Evolutionary conservation across 2,113 vertebrate genomes (phyloP).

Genomic region (Alligator sinensis): DNA sequence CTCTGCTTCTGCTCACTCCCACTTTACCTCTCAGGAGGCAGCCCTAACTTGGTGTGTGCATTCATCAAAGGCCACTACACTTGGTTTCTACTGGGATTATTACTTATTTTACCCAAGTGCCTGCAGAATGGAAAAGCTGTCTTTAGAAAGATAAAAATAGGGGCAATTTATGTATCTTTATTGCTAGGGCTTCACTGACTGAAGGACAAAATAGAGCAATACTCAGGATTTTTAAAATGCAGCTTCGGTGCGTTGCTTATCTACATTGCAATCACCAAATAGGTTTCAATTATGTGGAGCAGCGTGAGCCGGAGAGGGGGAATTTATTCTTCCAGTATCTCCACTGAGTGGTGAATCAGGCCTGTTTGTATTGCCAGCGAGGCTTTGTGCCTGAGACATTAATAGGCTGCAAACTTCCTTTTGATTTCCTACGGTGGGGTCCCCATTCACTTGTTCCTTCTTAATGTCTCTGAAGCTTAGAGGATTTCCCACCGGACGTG

Average conservation of each 20-base stretch:
- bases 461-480: constrained; percentile 1
- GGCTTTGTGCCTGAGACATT: neutral
- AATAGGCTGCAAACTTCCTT: neutral
- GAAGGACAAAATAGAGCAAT: neutral
- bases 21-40: neutral
- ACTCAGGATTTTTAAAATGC: constrained; percentile 8
- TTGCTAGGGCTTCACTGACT: neutral
- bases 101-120: neutral
- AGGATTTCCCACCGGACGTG: constrained; percentile 52
- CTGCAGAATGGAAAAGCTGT: neutral
- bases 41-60: neutral
- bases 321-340: constrained; percentile 23
- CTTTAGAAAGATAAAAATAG: constrained; percentile 22
- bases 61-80: neutral
- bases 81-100: neutral
- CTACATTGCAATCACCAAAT: constrained; percentile 17
- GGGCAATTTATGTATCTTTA: neutral
- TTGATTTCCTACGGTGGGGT: constrained; percentile 26
- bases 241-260: neutral
- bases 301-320: neutral
- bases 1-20: neutral
- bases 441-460: constrained; percentile 2
- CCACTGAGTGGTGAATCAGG: constrained; percentile 41
- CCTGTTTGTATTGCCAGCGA: neutral
- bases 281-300: constrained; percentile 4